Evolutionary conservation across 1,140 invertebrate genomes (phyloP).

Genomic region (Eubasilissa regina): DNA sequence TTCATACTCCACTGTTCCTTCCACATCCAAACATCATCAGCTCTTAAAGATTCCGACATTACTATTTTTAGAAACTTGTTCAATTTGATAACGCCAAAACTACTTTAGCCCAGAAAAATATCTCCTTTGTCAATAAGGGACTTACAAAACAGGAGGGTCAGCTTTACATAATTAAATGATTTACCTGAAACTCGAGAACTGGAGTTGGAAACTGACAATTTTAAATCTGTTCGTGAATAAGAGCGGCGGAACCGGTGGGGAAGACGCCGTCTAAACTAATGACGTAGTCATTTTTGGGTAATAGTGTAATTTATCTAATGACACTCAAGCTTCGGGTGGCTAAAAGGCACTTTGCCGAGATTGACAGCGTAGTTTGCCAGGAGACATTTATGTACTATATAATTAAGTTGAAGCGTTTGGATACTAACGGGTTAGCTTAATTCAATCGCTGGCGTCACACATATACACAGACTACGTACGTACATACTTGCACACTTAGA

Average conservation of each 20-base stretch:
- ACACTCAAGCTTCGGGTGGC: slow-evolving; percentile 6
- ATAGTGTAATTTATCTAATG: slow-evolving; percentile 38
- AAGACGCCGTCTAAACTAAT: slow-evolving; percentile 28
- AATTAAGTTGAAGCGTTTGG: slow-evolving; percentile 23
- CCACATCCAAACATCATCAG: too few relatives aligned
- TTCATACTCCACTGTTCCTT: too few relatives aligned
- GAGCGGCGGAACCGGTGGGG: not conserved
- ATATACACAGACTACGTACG: too few relatives aligned
- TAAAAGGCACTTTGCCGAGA: slow-evolving; percentile 38
- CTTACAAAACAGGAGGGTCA: too few relatives aligned
- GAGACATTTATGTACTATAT: slow-evolving; percentile 35
- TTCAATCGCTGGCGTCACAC: not conserved
- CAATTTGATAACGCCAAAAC: too few relatives aligned
- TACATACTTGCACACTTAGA: too few relatives aligned
- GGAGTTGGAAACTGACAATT: slow-evolving; percentile 5
- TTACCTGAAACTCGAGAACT: not conserved
- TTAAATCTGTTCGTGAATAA: slow-evolving; percentile 14
- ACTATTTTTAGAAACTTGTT: too few relatives aligned
- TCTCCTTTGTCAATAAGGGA: too few relatives aligned
- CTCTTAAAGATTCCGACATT: too few relatives aligned
- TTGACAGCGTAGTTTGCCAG: slow-evolving; percentile 26
- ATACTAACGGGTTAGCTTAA: slow-evolving; percentile 19
- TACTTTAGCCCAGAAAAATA: too few relatives aligned
- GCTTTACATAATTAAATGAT: not conserved
- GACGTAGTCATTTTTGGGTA: slow-evolving; percentile 38